Conservation (phyloP, 1,140 invertebrate species). For the Drosophila fuyamai region DNA sequence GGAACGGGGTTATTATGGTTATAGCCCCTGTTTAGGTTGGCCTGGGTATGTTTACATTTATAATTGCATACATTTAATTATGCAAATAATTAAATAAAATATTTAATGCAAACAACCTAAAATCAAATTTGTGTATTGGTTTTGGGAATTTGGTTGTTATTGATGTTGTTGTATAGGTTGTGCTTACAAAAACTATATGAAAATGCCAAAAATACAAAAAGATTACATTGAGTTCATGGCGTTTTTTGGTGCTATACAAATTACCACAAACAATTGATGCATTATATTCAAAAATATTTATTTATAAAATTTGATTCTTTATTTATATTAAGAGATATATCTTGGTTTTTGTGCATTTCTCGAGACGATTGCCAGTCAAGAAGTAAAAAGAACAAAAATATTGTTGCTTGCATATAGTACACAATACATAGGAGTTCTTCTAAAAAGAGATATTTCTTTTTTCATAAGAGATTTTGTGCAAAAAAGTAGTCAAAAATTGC, state of each 20-base stretch:
- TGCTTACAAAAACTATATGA: conserved; percentile 49
- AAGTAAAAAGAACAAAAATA: conserved; percentile 62
- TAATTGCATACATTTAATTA: conserved; percentile 81
- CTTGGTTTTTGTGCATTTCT: conserved; percentile 45
- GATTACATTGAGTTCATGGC: conserved; percentile 63
- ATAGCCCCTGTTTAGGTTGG: conserved; percentile 21
- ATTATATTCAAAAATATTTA: conserved; percentile 74
- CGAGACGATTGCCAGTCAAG: conserved; percentile 48
- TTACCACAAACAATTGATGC: conserved; percentile 82
- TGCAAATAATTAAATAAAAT: conserved; percentile 79
- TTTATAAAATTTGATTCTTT: conserved; percentile 56
- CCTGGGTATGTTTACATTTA: conserved; percentile 67
- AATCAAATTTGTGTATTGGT: conserved; percentile 64
- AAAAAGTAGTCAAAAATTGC: conserved; percentile 84
- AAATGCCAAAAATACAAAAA: conserved; percentile 68
- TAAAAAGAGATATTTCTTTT: conserved; percentile 58
- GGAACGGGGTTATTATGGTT: conserved; percentile 23
- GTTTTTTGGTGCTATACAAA: conserved; percentile 77
- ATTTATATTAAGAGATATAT: conserved; percentile 36
- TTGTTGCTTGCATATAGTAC: conserved; percentile 63
- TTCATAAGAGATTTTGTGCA: conserved; percentile 73
- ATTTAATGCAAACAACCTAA: conserved; percentile 72
- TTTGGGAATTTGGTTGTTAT: conserved; percentile 38
- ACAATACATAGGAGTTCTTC: conserved; percentile 76
- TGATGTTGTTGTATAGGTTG: conserved; percentile 13